Evolutionary conservation across 2,797 vertebrate species (phyloP).

Genomic region (Bovichtus variegatus): DNA sequence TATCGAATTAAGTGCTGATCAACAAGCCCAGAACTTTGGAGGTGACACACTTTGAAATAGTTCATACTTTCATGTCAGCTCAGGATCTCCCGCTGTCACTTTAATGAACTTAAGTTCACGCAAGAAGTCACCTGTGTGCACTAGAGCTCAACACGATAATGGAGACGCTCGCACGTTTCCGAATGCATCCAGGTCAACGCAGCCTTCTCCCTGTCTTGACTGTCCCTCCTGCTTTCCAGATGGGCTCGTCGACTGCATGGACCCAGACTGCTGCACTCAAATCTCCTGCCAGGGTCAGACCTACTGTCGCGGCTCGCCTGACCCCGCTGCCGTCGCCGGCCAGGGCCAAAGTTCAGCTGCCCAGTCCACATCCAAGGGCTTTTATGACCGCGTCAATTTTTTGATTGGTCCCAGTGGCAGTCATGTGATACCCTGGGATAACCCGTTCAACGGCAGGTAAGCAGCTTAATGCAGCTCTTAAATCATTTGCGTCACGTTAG

Average conservation of each 20-base stretch:
- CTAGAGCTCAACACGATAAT: constrained; percentile 23
- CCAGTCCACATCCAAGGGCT: constrained; percentile 90
- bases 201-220: constrained; percentile 31
- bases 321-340: constrained; percentile 90
- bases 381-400: constrained; percentile 94
- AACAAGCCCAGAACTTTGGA: constrained; percentile 25
- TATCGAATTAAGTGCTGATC: constrained; percentile 24
- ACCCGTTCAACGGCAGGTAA: constrained; percentile 97
- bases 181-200: constrained; percentile 48
- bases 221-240: constrained; percentile 86
- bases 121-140: constrained; percentile 50
- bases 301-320: constrained; percentile 94
- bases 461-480: constrained; percentile 61
- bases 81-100: constrained; percentile 38
- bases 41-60: constrained; percentile 43
- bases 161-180: constrained; percentile 14
- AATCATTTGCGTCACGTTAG: constrained; percentile 59
- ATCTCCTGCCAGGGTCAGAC: constrained; percentile 95
- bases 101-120: constrained; percentile 47
- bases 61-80: constrained; percentile 16
- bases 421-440: constrained; percentile 93
- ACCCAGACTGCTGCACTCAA: constrained; percentile 98
- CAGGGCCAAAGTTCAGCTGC: constrained; percentile 86
- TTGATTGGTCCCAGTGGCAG: constrained; percentile 93
- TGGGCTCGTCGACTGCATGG: constrained; percentile 97